Conservation (phyloP, 2,797 vertebrate species). For the Coregonus suidteri region DNA sequence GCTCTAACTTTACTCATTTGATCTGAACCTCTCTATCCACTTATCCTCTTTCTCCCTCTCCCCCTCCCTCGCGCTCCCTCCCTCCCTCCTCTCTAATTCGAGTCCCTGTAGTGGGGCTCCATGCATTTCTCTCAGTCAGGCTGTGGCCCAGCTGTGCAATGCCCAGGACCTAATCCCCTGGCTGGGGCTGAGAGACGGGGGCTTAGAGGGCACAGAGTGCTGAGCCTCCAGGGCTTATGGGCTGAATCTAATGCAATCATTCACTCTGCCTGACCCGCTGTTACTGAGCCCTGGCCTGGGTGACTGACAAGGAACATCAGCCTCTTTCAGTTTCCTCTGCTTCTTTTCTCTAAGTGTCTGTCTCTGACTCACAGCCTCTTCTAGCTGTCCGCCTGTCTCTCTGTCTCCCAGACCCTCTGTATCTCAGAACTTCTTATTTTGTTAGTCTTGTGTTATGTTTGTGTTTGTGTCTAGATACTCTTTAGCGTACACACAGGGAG, state of each 20-base stretch:
- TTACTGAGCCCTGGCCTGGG: conserved; percentile 19
- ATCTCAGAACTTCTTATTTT: too few relatives aligned
- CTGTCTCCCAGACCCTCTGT: background rate
- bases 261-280: conserved; percentile 41
- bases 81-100: conserved; percentile 42
- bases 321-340: background rate
- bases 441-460: background rate
- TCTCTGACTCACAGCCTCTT: background rate
- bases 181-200: conserved; percentile 17
- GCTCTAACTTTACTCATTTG: background rate
- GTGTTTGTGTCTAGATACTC: background rate
- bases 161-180: conserved; percentile 50
- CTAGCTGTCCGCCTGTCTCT: background rate
- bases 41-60: conserved; percentile 17
- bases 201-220: conserved; percentile 16
- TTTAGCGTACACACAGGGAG: conserved; percentile 20
- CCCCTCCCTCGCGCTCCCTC: conserved; percentile 24
- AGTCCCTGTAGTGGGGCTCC: conserved; percentile 33
- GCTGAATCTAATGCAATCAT: conserved; percentile 52
- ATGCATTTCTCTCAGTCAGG: conserved; percentile 46
- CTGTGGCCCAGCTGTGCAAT: background rate
- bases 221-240: conserved; percentile 31
- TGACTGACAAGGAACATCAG: conserved; percentile 13
- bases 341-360: background rate
- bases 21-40: background rate